Evolutionary conservation across 53 echinoderm and acorn worm species (phyloP).

Genomic region (Arbacia lixula): DNA sequence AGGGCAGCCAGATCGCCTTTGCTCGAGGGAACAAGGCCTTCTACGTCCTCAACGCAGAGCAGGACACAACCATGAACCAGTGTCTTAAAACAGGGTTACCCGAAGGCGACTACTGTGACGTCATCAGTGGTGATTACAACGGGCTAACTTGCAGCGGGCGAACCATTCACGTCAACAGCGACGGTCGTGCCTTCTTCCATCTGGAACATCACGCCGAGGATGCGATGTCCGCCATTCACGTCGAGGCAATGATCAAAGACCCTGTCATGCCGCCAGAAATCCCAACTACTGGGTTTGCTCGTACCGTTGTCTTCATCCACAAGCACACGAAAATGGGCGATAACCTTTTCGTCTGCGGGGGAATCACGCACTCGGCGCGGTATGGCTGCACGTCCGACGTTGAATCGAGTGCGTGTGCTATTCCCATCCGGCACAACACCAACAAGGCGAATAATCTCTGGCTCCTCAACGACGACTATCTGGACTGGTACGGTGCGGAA

Average conservation of each 20-base stretch:
- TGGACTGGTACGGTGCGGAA: conserved; percentile 89
- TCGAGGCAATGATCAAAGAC: too few relatives aligned
- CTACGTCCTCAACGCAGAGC: conserved; percentile 69
- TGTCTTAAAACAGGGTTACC: conserved; percentile 39
- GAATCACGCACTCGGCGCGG: conserved; percentile 75
- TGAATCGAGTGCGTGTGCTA: conserved; percentile 63
- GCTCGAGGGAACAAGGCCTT: conserved; percentile 76
- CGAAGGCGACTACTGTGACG: conserved; percentile 71
- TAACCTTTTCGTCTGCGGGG: conserved; percentile 82
- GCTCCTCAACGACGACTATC: conserved; percentile 63
- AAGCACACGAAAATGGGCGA: conserved; percentile 75
- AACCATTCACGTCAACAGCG: too few relatives aligned
- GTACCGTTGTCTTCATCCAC: conserved; percentile 85
- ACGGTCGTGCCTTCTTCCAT: too few relatives aligned
- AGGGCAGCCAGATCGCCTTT: conserved; percentile 73
- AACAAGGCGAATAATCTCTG: conserved; percentile 73
- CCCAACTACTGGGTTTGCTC: conserved; percentile 61
- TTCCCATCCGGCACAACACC: conserved; percentile 71
- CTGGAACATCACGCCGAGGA: too few relatives aligned
- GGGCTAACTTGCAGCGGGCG: too few relatives aligned
- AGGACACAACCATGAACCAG: conserved; percentile 8
- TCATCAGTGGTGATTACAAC: too few relatives aligned
- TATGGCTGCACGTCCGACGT: conserved; percentile 66
- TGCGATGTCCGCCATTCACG: too few relatives aligned
- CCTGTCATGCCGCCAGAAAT: too few relatives aligned